Conservation (phyloP, 2,888 invertebrate genomes). For the Homarus gammarus region DNA sequence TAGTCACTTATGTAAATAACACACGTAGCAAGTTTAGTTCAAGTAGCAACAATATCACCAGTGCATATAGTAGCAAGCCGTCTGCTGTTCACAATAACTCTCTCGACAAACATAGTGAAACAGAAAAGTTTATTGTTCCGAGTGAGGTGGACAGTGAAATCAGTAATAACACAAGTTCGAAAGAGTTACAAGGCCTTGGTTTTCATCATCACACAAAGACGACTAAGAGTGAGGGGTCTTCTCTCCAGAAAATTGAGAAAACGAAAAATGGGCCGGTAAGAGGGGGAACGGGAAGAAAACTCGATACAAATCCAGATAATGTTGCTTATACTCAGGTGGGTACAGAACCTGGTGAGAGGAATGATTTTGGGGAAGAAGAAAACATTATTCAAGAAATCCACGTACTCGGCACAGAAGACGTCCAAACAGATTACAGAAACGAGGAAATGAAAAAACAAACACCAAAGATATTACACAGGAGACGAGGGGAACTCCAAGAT, state of each 20-base stretch:
- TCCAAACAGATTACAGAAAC: not conserved
- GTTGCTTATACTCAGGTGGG: not conserved
- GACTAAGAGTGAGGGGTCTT: not conserved
- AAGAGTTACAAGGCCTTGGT: not conserved
- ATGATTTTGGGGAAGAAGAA: not conserved
- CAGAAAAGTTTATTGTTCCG: not conserved
- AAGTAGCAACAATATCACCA: slow-evolving; percentile 23
- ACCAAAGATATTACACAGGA: not conserved
- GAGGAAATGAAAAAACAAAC: not conserved
- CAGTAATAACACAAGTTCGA: not conserved
- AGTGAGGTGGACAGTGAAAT: not conserved
- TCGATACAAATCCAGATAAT: not conserved
- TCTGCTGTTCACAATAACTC: not conserved
- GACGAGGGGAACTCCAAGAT: not conserved
- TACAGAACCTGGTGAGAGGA: not conserved
- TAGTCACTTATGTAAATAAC: slow-evolving; percentile 41
- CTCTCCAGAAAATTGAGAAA: not conserved
- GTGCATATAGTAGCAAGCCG: not conserved
- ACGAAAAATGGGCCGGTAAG: not conserved
- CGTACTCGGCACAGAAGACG: not conserved
- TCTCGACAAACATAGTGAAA: not conserved
- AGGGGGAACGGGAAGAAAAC: not conserved
- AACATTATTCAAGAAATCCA: not conserved
- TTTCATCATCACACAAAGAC: not conserved
- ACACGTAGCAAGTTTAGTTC: slow-evolving; percentile 18